A percentile compares a stretch with the other conserved stretches of the same genome.
Evolutionary conservation across 2,113 vertebrate genomes (phyloP).

Genomic region (Xenotilapia longispinis): DNA sequence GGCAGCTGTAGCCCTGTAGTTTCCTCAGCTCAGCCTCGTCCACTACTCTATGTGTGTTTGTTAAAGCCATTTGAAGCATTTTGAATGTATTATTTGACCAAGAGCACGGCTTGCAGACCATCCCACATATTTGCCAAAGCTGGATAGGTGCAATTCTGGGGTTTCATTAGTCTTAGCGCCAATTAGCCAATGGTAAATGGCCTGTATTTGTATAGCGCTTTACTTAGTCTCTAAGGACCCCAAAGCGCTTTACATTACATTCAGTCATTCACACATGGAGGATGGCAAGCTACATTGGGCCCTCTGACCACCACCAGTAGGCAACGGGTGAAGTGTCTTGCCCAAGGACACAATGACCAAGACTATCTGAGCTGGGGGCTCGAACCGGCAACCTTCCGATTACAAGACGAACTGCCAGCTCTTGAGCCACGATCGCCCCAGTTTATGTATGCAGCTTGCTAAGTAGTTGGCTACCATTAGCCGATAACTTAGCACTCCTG

Average conservation of each 20-base stretch:
- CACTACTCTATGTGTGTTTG: not conserved
- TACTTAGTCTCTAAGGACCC: not conserved
- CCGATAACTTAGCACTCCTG: not conserved
- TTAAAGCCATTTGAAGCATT: not conserved
- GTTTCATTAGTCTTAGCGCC: not conserved
- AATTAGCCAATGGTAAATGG: not conserved
- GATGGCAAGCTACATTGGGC: not conserved
- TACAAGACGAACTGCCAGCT: not conserved
- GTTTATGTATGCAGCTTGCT: not conserved
- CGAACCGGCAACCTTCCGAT: not conserved
- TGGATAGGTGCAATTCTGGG: rapidly evolving
- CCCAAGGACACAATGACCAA: not conserved
- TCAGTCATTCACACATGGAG: not conserved
- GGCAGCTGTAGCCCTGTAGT: not conserved
- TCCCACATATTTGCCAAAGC: not conserved
- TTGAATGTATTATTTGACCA: not conserved
- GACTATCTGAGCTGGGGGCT: not conserved
- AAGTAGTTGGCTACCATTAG: not conserved
- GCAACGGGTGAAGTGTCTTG: not conserved
- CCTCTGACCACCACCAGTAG: not conserved
- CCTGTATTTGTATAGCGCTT: not conserved
- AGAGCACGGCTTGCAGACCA: rapidly evolving
- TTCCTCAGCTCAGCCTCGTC: not conserved
- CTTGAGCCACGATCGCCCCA: not conserved
- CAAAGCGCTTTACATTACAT: not conserved